Base-by-base conservation (phyloP, 2,888 invertebrate species). In the Drosophila gaucha region DNA sequence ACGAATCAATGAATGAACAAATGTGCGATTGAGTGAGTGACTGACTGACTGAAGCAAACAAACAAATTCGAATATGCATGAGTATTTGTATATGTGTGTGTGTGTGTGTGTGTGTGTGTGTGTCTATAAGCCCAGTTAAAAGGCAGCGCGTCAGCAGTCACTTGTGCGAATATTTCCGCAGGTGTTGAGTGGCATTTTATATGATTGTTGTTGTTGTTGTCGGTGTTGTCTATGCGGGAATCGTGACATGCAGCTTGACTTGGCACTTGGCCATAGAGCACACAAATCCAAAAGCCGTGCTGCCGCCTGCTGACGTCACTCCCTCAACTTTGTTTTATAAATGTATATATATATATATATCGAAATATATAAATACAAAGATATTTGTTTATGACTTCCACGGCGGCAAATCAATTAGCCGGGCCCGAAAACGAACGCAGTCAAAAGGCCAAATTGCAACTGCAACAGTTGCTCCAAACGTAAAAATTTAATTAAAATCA, bases 201-300 rank as follows among this genome's bases (percentile, higher is more conserved):
- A 74, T 74, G 62, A 74, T 77, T 84, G 76, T 77, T 86, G 68
- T 51, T 55, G 39, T 46, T 74, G 65, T 4, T 49, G 49, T 35
- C 58, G 74, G 59, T 71, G 74, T 63, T 73, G 77, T 72, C 57
- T 74, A 64, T 64, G 60, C 41, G 66, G 65, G 85, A 84, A 84
- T 86, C 83, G 88, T 84, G 83, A 84, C 83, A 79, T 84, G 85
- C 74, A 84, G 80, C 84, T 86, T 67, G 86, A 80, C 84, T 83
- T 74, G 82, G 65, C 78, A 72, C 78, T 82, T 70, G 71, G 66
- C 75, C 70, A 65, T 44, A 74, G 62, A 83, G 65, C 70, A 62
- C 64, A 74, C 67, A 71, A 68, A 83, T 54, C 57, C 46, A 54
- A 46, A 52, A 46, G 30, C 41, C 50, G 59, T 63, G 28, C 43